Conservation (phyloP, 1,140 invertebrate species). For the Lepidurus apus region DNA sequence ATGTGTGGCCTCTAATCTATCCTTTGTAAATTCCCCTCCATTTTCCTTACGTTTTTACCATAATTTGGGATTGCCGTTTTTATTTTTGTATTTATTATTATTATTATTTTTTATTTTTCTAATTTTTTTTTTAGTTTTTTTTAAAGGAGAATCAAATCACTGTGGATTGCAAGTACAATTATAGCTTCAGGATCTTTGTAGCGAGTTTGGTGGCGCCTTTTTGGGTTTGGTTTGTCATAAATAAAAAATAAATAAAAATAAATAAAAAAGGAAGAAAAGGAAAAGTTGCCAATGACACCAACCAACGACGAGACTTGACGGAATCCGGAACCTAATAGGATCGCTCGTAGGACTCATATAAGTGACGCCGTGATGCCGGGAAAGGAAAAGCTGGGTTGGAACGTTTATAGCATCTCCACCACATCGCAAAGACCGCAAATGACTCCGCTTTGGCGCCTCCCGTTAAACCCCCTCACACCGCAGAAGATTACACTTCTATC, state of each 20-base stretch:
- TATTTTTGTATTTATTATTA: too few species aligned
- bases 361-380: neutral
- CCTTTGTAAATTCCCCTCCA: neutral
- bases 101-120: too few species aligned
- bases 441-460: neutral
- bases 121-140: too few species aligned
- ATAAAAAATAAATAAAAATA: too few species aligned
- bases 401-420: slow-evolving; percentile 6
- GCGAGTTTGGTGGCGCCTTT: neutral
- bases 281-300: neutral
- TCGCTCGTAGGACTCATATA: neutral
- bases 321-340: neutral
- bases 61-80: too few species aligned
- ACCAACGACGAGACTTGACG: neutral
- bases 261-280: too few species aligned
- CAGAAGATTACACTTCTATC: neutral
- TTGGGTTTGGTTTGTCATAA: neutral
- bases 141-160: neutral
- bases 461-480: neutral
- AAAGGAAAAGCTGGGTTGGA: neutral
- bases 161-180: neutral
- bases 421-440: neutral
- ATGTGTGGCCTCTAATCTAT: neutral
- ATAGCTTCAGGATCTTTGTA: neutral
- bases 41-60: too few species aligned